A percentile compares a stretch with the other conserved stretches of the same genome.
Evolutionary conservation across 2,113 vertebrate species (phyloP).

Genomic region (Chascanopsetta lugubris): DNA sequence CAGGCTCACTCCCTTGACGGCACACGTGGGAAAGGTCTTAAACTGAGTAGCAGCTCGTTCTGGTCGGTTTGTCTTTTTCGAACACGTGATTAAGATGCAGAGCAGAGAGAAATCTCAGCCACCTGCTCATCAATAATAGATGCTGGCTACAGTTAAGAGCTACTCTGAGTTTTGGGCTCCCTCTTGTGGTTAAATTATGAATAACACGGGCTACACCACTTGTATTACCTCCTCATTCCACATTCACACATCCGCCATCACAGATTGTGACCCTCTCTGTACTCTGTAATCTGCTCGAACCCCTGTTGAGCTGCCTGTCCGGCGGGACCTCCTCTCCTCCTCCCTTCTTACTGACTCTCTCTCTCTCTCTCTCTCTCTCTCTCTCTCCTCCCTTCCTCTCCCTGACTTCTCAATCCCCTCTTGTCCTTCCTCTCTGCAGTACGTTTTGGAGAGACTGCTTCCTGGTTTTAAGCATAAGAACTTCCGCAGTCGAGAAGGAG

Average conservation of each 20-base stretch:
- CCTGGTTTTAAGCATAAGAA: constrained; percentile 97
- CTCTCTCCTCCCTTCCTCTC: not conserved
- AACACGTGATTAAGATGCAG: not conserved
- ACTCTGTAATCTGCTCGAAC: constrained; percentile 39
- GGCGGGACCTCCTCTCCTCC: not conserved
- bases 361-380: not conserved
- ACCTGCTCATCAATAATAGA: constrained; percentile 16
- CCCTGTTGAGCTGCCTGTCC: not conserved
- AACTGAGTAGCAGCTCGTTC: not conserved
- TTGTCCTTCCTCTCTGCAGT: constrained; percentile 72
- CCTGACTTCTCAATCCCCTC: no score
- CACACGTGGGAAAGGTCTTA: not conserved
- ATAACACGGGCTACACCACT: constrained; percentile 4
- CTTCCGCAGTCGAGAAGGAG: constrained; percentile 93
- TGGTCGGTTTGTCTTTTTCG: not conserved
- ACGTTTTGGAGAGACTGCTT: constrained; percentile 91
- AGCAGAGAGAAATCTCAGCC: constrained; percentile 10
- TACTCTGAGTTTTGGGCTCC: constrained; percentile 28
- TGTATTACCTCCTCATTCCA: constrained; percentile 12
- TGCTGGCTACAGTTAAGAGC: not conserved
- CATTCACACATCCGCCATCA: not conserved
- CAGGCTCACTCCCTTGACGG: not conserved
- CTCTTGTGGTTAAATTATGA: constrained; percentile 51
- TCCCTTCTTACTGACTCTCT: not conserved
- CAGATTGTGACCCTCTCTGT: constrained; percentile 20